Base-by-base conservation (phyloP, 2,113 vertebrate species). In the Romanogobio albipinnatus region DNA sequence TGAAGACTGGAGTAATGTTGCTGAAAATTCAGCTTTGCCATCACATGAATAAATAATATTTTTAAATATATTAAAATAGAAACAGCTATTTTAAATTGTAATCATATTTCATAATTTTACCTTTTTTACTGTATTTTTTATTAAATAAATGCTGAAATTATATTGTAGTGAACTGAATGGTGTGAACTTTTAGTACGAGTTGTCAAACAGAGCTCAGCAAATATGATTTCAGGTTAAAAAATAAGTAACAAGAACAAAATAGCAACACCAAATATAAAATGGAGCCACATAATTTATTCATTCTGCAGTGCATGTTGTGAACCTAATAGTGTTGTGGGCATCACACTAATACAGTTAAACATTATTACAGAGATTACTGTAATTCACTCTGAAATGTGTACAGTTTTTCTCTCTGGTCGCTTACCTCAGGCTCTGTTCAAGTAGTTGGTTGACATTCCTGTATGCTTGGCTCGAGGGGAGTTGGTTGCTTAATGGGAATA, bases 391-490 rank as follows among this genome's bases (percentile, higher is more conserved):
- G 24, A 47, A 47, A 47, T 73, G 70, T 73, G n/a, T 43, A 33
- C 13, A 43, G 68, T 26, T 62, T 22, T 39, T 43, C 33, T 70
- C 36, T 70, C 9, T 43, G 9, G 36, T 76, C 0, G 53, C 49
- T 49, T n/a, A 15, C 71, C 49, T 26, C 24, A 76, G 74, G 74
- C 14, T 76, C n/a, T 76, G 8, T 53, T 5, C 7, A 76, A 29
- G 74, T 53, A 29, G 74, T 96, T 95, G 93, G 51, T 93, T 94
- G 92, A 88, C 94, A 94, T 94, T 95, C 92, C 92, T 94, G 90
- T 90, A 91, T 91, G 90, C 93, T 94, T 91, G 85, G 91, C 93
- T 92, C 86, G 88, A 88, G 92, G 93, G 93, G 91, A 89, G 92
- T 24, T 29, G 91, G 86, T 89, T 73, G 89, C 86, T 86, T 90